Evolutionary conservation across 1,140 invertebrate genomes (phyloP).

Genomic region (Venustaconcha ellipsiformis): DNA sequence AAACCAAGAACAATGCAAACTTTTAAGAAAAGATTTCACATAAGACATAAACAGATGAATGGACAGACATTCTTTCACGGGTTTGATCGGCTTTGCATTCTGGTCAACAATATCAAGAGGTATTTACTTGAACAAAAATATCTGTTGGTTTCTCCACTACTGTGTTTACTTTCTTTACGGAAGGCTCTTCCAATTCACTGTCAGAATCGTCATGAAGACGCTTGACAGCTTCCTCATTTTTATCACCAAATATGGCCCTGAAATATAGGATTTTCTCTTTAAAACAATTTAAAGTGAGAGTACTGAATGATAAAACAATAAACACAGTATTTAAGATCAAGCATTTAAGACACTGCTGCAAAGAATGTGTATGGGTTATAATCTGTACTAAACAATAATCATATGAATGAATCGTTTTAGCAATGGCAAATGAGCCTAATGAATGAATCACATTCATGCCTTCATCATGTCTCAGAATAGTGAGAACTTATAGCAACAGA

Average conservation of each 20-base stretch:
- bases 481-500: no score
- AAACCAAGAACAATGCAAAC: no score
- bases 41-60: no score
- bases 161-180: conserved; percentile 23
- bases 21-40: no score
- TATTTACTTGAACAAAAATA: conserved; percentile 46
- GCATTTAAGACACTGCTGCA: not conserved
- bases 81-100: no score
- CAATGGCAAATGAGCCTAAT: not conserved
- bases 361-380: not conserved
- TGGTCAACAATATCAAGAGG: no score
- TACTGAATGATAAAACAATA: conserved; percentile 1
- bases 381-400: no score
- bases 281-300: conserved; percentile 8
- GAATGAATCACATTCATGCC: no score
- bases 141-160: conserved; percentile 48
- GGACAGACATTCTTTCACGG: no score
- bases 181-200: conserved; percentile 51
- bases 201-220: conserved; percentile 62
- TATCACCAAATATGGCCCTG: conserved; percentile 67
- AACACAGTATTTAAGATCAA: not conserved
- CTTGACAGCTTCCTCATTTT: conserved; percentile 47
- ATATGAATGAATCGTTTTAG: not conserved
- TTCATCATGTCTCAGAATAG: no score
- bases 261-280: conserved; percentile 29